Percentiles rank a stretch among this genome's conserved stretches.
Conservation (phyloP, 2,888 invertebrate species). For the Sphaerophoria rueppellii region DNA sequence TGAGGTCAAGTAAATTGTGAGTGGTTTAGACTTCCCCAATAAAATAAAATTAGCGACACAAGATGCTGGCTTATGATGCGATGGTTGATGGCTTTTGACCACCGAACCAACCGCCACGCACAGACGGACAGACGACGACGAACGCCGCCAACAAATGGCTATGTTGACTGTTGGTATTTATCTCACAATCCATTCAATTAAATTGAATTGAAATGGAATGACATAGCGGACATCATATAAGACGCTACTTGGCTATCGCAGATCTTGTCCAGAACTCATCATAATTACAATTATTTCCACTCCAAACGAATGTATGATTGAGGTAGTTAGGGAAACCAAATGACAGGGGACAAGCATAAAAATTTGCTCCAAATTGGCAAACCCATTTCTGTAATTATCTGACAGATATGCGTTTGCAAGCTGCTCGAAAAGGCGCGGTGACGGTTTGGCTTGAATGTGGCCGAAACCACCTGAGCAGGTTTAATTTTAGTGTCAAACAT, state of each 20-base stretch:
- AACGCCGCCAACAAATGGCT: too few species aligned
- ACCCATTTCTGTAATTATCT: slow-evolving; percentile 38
- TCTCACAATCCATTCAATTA: slow-evolving; percentile 66
- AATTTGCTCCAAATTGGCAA: slow-evolving; percentile 44
- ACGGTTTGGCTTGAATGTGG: slow-evolving; percentile 25
- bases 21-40: slow-evolving; percentile 56
- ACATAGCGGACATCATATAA: slow-evolving; percentile 33
- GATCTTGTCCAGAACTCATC: slow-evolving; percentile 19
- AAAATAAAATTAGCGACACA: slow-evolving; percentile 63
- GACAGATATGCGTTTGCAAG: slow-evolving; percentile 5
- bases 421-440: neutral
- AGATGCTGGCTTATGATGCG: slow-evolving; percentile 45
- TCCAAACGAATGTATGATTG: slow-evolving; percentile 55
- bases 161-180: neutral
- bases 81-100: slow-evolving; percentile 15
- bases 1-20: slow-evolving; percentile 67
- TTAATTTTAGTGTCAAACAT: slow-evolving; percentile 17
- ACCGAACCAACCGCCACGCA: neutral
- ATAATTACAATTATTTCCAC: slow-evolving; percentile 51
- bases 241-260: slow-evolving; percentile 1
- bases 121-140: neutral
- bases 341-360: neutral
- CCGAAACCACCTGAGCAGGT: slow-evolving; percentile 9
- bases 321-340: slow-evolving; percentile 41
- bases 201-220: slow-evolving; percentile 68